These are phyloP conservation scores for Brachionichthys hirsutus DNA, from an alignment of 2,113 vertebrate genomes.

Conservation along the genomic window DNA sequence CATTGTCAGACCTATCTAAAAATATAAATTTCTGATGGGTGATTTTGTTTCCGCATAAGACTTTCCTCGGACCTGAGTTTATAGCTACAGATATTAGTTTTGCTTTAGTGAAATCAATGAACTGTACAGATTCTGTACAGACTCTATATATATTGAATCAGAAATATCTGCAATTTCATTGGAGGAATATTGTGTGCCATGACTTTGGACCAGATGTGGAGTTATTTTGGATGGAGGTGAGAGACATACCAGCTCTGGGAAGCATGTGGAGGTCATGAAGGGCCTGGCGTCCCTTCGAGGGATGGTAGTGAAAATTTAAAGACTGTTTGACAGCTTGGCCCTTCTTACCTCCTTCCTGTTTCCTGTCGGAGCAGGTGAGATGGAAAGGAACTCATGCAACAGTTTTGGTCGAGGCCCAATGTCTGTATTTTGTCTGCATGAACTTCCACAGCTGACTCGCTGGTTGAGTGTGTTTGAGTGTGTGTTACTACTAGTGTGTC, in stretches of 20 bases:
- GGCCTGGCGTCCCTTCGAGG: constrained; percentile 29
- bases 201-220: background rate
- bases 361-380: constrained; percentile 52
- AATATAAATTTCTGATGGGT: too few species aligned
- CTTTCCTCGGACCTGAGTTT: too few species aligned
- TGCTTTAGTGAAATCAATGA: too few species aligned
- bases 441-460: constrained; percentile 18
- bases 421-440: constrained; percentile 30
- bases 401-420: constrained; percentile 13
- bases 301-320: constrained; percentile 20
- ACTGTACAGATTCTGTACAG: too few species aligned
- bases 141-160: too few species aligned
- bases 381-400: constrained; percentile 34
- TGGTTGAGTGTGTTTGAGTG: constrained; percentile 5
- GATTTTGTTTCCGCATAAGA: too few species aligned
- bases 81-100: too few species aligned
- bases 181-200: too few species aligned
- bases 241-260: constrained; percentile 35
- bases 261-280: constrained; percentile 30
- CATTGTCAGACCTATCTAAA: too few species aligned
- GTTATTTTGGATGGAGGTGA: background rate
- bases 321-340: constrained; percentile 26
- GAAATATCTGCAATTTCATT: too few species aligned
- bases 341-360: constrained; percentile 52
- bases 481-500: too few species aligned